Base-by-base conservation (phyloP, 2,797 vertebrate genomes). In the Synanceia verrucosa region DNA sequence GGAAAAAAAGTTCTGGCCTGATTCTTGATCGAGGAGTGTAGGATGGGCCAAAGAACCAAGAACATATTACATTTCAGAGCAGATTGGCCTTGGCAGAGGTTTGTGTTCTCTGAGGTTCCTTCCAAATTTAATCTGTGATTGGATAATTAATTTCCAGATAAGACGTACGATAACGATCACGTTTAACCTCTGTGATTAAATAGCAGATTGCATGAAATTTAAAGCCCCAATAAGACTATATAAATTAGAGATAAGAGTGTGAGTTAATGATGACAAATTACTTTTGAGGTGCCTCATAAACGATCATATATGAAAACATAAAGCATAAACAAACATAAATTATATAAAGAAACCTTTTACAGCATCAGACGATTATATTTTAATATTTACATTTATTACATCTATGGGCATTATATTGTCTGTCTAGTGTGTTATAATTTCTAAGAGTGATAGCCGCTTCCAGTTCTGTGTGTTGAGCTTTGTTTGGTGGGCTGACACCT, bases 111-210 rank as follows among this genome's bases (percentile, higher is more conserved):
- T 3, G 13, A 13, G 13, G 1, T 2, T 6, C 51, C n/a, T 14
- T 19, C 19, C 21, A 21, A 7, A 9, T 55, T n/a, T 37, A 37
- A 63, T 67, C 31, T 52, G 46, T 34, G 56, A 28, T 14, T 48
- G 55, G 73, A 63, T 62, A 52, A 67, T 65, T 73, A 2, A 41
- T 61, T 70, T 57, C 2, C 29, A 61, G 8, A 41, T 53, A 47
- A 77, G n/a, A 61, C 58, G 51, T 71, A 64, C 4, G 7, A 37
- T 8, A 51, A 26, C 3, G 13, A 78, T 57, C 28, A 53, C 55
- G 60, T 37, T 23, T 56, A 23, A 60, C 39, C 6, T 21, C 16
- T 16, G 24, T 23, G 34, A 33, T 53, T 19, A 34, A 73, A 56
- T 18, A 6, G 2, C 37, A 39, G 23, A 53, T 26, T 19, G 1